Evolutionary conservation across 2,113 vertebrate genomes (phyloP), one percentile per base, ranked within the genome.

Genomic region (Albula goreensis): DNA sequence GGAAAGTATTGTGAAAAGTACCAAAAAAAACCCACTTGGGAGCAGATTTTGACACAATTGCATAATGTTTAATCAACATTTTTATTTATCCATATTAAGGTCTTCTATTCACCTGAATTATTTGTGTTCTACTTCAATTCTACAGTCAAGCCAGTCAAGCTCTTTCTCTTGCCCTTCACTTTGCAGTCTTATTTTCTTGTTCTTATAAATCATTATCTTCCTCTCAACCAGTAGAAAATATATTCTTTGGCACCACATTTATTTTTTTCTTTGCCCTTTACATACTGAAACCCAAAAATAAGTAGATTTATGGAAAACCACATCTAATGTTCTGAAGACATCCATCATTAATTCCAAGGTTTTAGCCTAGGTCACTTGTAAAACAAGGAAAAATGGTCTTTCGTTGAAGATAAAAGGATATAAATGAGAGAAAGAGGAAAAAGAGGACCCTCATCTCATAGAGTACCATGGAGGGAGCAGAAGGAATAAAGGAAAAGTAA

Each of bases 401-500:
- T 41, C 31, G 31, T 41, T 41, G 63, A 70, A n/a, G 5, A 0
- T 17, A 4, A 13, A 22, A 70, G 22, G n/a, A n/a, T 7, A 22
- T n/a, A 22, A 70, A 0, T 3, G 74, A 63, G 22, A 78, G 41
- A 52, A 74, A 85, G 49, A 50, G 63, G 78, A 3, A 25, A 57
- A 49, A 50, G 81, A 66, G 19, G 11, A 6, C 31, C 60, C n/a
- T 63, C 19, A 70, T 51, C 15, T 12, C n/a, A 22, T 77, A 82
- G 48, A 82, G 50, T 48, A 4, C 50, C 53, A 63, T 53, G 25
- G 12, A 57, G 74, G 49, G 85, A 74, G 6, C 49, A n/a, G 60
- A 84, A 78, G 22, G 87, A 90, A 90, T 88, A 88, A 84, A 66
- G 22, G 87, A 90, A 90, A 88, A 88, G 86, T 83, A 88, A 89